These are phyloP conservation scores for Clarias batrachus DNA, from an alignment of 2,113 vertebrate genomes.

Conservation along the genomic window DNA sequence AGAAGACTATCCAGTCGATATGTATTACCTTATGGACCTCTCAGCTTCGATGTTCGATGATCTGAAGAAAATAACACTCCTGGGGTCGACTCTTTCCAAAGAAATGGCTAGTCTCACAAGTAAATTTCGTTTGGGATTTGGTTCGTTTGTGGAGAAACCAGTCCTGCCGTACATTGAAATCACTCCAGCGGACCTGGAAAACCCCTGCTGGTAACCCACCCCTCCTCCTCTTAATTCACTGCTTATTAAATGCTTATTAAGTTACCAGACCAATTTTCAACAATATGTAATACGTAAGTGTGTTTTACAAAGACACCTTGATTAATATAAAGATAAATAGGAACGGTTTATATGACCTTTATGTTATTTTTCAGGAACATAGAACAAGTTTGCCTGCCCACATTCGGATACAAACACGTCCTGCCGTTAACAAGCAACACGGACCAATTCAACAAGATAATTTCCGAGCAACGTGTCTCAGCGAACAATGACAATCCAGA, in stretches of 20 bases:
- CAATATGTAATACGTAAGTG: too few species aligned
- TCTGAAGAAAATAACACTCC: constrained; percentile 84
- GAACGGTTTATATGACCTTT: not conserved
- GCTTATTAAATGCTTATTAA: not conserved
- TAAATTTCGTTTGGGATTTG: constrained; percentile 94
- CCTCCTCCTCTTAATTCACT: not conserved
- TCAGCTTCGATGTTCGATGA: constrained; percentile 95
- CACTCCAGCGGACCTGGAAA: constrained; percentile 78
- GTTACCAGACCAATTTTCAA: not conserved
- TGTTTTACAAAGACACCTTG: not conserved
- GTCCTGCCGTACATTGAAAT: constrained; percentile 91
- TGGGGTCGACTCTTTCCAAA: constrained; percentile 88
- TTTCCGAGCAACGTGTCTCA: constrained; percentile 83
- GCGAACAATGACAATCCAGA: constrained; percentile 89
- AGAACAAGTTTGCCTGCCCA: constrained; percentile 73
- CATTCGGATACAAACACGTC: constrained; percentile 93
- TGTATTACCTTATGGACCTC: constrained; percentile 99
- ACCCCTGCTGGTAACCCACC: constrained; percentile 88
- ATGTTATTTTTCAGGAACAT: constrained; percentile 71
- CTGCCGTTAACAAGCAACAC: constrained; percentile 85
- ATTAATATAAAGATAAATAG: not conserved
- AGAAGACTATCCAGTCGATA: constrained; percentile 93
- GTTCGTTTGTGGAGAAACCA: constrained; percentile 98
- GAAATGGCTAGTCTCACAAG: constrained; percentile 94
- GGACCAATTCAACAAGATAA: constrained; percentile 87